Conservation (phyloP, 2,888 invertebrate genomes). For the Cryptosula pallasiana region DNA sequence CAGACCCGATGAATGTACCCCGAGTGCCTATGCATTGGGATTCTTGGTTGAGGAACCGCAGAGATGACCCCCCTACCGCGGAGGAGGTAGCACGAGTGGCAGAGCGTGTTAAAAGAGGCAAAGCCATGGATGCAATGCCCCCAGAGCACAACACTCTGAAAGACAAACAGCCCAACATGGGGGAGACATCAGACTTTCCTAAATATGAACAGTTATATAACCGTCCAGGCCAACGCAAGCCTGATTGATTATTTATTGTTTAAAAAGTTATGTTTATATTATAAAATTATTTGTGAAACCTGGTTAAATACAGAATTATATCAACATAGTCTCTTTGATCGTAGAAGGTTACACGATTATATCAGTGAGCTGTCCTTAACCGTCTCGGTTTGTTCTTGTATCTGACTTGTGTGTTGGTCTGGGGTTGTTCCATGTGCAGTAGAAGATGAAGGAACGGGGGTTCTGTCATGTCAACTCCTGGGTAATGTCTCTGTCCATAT, state of each 20-base stretch:
- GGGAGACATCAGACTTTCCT: neutral
- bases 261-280: too few relatives aligned
- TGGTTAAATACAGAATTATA: too few relatives aligned
- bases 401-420: too few relatives aligned
- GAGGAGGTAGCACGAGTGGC: neutral
- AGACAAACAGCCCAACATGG: neutral
- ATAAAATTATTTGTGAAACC: too few relatives aligned
- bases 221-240: neutral
- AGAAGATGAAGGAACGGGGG: neutral
- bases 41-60: neutral
- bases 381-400: too few relatives aligned
- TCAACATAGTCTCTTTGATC: too few relatives aligned
- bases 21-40: slow-evolving; percentile 12
- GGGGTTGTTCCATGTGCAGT: neutral
- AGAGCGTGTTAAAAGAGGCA: neutral
- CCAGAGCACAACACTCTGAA: neutral
- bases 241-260: too few relatives aligned
- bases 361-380: too few relatives aligned
- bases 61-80: neutral
- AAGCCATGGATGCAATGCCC: neutral
- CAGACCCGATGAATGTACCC: neutral
- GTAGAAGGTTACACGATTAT: too few relatives aligned
- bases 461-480: neutral
- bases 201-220: neutral
- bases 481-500: neutral